A percentile compares a stretch with the other conserved stretches of the same genome.
phyloP scores from a whole-genome alignment of 2,888 invertebrate species.

The Trypoxylon attenuatum region DNA sequence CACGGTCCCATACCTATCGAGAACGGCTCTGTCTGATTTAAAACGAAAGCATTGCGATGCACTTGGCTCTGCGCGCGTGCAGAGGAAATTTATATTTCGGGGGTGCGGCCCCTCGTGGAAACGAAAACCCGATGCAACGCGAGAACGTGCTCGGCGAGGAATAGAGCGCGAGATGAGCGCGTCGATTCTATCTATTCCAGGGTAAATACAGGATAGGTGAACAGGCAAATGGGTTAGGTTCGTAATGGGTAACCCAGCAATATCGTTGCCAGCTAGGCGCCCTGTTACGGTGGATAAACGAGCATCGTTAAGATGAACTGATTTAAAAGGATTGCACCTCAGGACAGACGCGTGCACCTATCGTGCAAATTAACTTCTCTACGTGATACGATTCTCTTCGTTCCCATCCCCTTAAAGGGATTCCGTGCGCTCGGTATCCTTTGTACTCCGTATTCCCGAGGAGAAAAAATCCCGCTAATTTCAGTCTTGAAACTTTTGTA shows the following conservation, averaged over 20 bases:
- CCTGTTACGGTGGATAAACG: conserved; percentile 17
- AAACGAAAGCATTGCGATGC: conserved; percentile 9
- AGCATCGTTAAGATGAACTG: conserved; percentile 15
- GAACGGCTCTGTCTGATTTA: conserved; percentile 1
- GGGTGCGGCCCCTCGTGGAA: conserved; percentile 1
- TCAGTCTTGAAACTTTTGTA: no score
- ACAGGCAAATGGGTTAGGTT: conserved; percentile 13
- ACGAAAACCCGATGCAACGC: conserved; percentile 34
- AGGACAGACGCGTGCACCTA: neutral
- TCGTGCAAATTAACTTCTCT: no score
- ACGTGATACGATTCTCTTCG: no score
- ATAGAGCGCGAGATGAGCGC: conserved; percentile 31
- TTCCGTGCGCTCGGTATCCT: no score
- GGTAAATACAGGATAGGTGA: conserved; percentile 31
- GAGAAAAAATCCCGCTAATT: no score
- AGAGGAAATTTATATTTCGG: conserved; percentile 21
- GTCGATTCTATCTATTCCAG: conserved; percentile 43
- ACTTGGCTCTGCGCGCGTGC: conserved; percentile 2
- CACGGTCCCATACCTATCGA: neutral
- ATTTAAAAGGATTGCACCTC: conserved; percentile 21
- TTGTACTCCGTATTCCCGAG: no score
- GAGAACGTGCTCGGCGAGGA: conserved; percentile 13
- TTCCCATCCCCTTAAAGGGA: no score
- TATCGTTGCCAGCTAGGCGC: conserved; percentile 24
- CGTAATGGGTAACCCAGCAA: conserved; percentile 6